These are phyloP conservation scores for Magallana angulata DNA, from an alignment of 1,140 invertebrate species.

Conservation along the genomic window DNA sequence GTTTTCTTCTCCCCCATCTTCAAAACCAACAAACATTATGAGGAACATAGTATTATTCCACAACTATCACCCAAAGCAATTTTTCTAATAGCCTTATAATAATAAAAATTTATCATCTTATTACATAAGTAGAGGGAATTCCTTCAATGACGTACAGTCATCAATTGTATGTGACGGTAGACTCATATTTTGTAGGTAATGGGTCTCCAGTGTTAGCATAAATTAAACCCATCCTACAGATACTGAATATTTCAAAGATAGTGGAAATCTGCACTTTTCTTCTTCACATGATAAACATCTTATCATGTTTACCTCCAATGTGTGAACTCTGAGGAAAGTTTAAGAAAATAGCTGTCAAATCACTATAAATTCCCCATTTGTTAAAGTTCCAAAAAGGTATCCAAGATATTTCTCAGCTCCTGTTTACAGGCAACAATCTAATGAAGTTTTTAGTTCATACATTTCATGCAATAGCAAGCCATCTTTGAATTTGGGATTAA, in stretches of 20 bases:
- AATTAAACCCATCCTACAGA: background rate
- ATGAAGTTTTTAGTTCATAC: too few species aligned
- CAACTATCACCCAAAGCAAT: background rate
- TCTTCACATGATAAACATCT: background rate
- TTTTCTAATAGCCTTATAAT: background rate
- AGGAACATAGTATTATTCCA: background rate
- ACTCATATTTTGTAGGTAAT: background rate
- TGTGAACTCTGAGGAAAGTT: slow-evolving; percentile 15
- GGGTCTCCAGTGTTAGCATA: background rate
- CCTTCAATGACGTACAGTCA: background rate
- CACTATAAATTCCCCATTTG: background rate
- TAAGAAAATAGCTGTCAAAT: slow-evolving; percentile 8
- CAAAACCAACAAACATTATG: background rate
- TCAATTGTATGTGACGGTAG: slow-evolving; percentile 2
- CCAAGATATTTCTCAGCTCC: too few species aligned
- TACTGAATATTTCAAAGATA: slow-evolving; percentile 16
- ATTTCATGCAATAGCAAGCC: too few species aligned
- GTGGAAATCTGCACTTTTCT: background rate
- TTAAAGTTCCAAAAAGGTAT: background rate
- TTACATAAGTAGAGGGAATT: background rate
- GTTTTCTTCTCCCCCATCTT: too few species aligned
- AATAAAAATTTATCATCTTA: slow-evolving; percentile 12
- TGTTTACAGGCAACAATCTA: too few species aligned
- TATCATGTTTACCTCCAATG: slow-evolving; percentile 23
- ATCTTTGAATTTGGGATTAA: too few species aligned